Conservation (phyloP, 2,888 invertebrate species). For the Lamellibrachia satsuma region DNA sequence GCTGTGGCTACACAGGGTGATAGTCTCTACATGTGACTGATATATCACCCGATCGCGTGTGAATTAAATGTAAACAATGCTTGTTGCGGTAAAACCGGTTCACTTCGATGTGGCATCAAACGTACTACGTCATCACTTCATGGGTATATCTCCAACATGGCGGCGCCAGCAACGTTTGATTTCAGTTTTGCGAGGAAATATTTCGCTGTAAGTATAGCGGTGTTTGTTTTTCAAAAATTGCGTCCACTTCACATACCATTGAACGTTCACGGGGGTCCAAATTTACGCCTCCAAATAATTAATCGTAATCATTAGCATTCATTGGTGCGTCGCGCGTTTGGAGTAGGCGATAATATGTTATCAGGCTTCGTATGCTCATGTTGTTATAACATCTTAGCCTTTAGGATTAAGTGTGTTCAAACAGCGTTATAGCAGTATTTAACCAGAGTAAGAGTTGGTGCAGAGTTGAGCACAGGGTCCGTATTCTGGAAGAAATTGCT, state of each 20-base stretch:
- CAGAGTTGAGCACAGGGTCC: no score
- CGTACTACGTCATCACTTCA: slow-evolving; percentile 23
- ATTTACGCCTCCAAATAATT: not conserved
- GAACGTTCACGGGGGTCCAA: not conserved
- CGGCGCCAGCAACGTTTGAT: slow-evolving; percentile 48
- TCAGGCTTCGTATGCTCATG: not conserved
- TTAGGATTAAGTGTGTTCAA: no score
- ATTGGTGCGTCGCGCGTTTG: not conserved
- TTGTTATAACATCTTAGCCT: no score
- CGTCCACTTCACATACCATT: not conserved
- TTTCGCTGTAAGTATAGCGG: slow-evolving; percentile 46
- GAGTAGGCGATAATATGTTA: not conserved
- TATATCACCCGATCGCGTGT: not conserved
- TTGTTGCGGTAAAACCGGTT: not conserved
- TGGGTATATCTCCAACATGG: slow-evolving; percentile 45
- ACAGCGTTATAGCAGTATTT: no score
- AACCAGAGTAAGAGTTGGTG: no score
- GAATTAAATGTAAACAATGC: not conserved
- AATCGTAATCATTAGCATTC: not conserved
- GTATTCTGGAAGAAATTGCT: no score
- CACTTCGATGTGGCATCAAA: not conserved
- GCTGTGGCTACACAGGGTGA: not conserved
- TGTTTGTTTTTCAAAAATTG: not conserved
- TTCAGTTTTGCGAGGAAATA: slow-evolving; percentile 48
- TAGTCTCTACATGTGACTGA: not conserved